Base-by-base conservation (phyloP, 2,888 invertebrate species). In the Uloborus plumipes region DNA sequence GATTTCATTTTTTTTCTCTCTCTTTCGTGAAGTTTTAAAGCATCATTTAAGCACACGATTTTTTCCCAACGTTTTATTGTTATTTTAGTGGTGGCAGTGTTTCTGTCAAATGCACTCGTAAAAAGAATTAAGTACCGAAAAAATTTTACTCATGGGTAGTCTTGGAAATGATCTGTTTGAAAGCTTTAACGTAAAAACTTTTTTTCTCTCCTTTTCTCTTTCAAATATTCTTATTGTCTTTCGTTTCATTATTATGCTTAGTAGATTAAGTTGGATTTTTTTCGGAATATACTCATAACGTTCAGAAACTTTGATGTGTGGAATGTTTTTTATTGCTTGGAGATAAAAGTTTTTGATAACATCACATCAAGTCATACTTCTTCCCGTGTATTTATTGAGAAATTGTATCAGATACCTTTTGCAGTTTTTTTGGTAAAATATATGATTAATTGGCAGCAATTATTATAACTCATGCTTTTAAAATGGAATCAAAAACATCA, bases 121-220 rank as follows among this genome's bases (percentile, higher is more conserved):
- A 80, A 80, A 80, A 80, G 74, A 80, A 80, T 80, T 74, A 80
- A 80, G 80, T 80, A 74, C 80, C 74, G 80, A 18, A 74, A 58
- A 65, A 80, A 80, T 80, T 80, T 80, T 74, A 74, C 80, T 80
- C 80, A 50, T 74, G 74, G 80, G 80, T 74, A 67, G 58, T 16
- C 58, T 78, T 65, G 50, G 65, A 78, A 78, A 78, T 66, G 74
- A 80, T 70, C 69, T 74, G 67, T 72, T 72, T 79, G 64, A 70
- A 80, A 69, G 69, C 74, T 74, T 58, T 22, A 39, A 20, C 55
- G 69, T 62, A 39, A 62, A 62, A 70, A 51, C 16, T 53, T 72
- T 75, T 26, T 66, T 49, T 50, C 49, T 58, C 26, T 39, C 47
- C 13, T 3, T 71, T 71, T 50, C 14, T 66, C 72, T 73, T 80